Evolutionary conservation across 2,797 vertebrate genomes (phyloP).

Genomic region (Valencia hispanica): DNA sequence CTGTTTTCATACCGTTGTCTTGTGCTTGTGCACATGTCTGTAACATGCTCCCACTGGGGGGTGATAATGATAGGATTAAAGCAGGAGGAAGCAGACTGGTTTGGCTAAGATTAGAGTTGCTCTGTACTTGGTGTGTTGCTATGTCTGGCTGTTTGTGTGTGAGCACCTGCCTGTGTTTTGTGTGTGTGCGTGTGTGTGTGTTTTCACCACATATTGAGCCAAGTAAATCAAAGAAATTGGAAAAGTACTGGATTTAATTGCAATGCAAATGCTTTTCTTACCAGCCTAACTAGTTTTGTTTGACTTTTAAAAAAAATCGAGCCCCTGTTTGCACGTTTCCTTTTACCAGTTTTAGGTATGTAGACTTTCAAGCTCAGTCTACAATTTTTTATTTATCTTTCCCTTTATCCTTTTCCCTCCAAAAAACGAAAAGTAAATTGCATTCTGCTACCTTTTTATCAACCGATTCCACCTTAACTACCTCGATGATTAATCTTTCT

Average conservation of each 20-base stretch:
- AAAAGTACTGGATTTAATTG: constrained; percentile 55
- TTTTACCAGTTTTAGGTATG: constrained; percentile 4
- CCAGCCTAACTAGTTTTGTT: constrained; percentile 17
- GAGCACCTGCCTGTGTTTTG: constrained; percentile 16
- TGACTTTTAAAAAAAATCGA: constrained; percentile 4
- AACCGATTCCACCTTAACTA: constrained; percentile 11
- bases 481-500: constrained; percentile 19
- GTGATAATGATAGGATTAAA: constrained; percentile 68
- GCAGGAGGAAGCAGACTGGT: constrained; percentile 57
- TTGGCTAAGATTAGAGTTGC: constrained; percentile 63
- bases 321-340: constrained; percentile 17
- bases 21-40: constrained; percentile 13
- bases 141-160: constrained; percentile 40
- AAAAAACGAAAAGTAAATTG: constrained; percentile 1
- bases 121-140: constrained; percentile 45
- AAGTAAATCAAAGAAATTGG: constrained; percentile 39
- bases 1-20: constrained; percentile 11
- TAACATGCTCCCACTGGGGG: constrained; percentile 51
- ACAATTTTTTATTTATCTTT: background rate
- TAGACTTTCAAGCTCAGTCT: constrained; percentile 6
- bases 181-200: constrained; percentile 7
- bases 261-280: constrained; percentile 35
- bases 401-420: background rate
- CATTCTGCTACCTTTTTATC: background rate
- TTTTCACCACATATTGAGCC: constrained; percentile 36